Conservation (phyloP, 2,113 vertebrate species). For the Urocitellus parryii region DNA sequence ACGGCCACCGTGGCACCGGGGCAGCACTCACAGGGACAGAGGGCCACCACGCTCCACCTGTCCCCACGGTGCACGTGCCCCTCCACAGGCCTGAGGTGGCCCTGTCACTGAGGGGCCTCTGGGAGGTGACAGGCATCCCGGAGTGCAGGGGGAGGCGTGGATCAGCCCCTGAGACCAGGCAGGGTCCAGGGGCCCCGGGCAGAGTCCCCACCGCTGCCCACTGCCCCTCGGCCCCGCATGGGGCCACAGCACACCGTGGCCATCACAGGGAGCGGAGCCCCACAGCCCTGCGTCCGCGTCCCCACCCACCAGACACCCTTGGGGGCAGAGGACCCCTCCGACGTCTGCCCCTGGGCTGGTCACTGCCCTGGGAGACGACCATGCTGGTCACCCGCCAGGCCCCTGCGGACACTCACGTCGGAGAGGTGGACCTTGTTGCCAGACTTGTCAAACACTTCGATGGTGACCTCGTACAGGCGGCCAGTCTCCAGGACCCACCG, state of each 20-base stretch:
- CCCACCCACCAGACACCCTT: not conserved
- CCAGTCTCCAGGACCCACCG: constrained; percentile 96
- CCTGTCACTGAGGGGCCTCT: not conserved
- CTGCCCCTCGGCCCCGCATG: no score
- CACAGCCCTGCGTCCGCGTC: accelerated
- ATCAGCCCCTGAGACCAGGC: no score
- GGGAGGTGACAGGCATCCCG: not conserved
- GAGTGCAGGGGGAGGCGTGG: no score
- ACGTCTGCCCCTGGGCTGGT: accelerated
- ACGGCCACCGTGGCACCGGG: no score
- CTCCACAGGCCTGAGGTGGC: not conserved
- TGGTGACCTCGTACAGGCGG: constrained; percentile 91
- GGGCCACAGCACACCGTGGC: no score
- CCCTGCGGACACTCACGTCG: constrained; percentile 91
- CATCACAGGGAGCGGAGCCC: no score
- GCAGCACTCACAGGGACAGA: no score
- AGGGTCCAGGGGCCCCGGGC: no score
- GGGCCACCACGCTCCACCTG: not conserved
- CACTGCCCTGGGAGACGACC: not conserved
- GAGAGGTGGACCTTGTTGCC: constrained; percentile 95
- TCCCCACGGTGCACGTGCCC: not conserved
- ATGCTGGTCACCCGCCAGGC: not conserved
- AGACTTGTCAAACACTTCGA: constrained; percentile 96
- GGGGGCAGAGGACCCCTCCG: not conserved
- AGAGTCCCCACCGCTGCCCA: no score